These are phyloP conservation scores for Pentalonia nigronervosa DNA, from an alignment of 1,140 invertebrate species.

Conservation along the genomic window DNA sequence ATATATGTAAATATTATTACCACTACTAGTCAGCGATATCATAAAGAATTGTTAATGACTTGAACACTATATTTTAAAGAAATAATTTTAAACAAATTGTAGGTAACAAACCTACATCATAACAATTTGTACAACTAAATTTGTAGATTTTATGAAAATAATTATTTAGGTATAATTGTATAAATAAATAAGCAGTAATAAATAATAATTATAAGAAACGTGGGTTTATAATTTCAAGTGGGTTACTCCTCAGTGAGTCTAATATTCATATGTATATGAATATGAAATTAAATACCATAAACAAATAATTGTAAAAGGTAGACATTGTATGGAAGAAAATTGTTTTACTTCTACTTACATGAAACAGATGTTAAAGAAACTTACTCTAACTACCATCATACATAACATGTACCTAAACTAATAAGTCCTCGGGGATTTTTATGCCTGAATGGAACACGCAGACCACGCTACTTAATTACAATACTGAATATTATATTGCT, in stretches of 20 bases:
- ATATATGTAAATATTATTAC: background rate
- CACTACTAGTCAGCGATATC: background rate
- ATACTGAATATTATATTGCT: slow-evolving; percentile 10
- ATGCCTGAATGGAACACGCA: background rate
- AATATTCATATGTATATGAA: no score
- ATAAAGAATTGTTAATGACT: background rate
- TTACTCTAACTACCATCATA: background rate
- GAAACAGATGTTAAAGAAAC: background rate
- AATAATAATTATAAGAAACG: background rate
- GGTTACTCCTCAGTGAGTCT: no score
- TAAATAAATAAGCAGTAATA: background rate
- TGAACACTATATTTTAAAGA: background rate
- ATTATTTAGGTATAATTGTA: background rate
- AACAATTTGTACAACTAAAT: background rate
- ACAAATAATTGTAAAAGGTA: background rate
- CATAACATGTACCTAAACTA: slow-evolving; percentile 15
- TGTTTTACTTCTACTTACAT: background rate
- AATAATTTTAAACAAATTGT: background rate
- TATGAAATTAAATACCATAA: no score
- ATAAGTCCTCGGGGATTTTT: background rate
- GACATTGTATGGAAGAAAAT: background rate
- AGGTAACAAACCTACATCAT: background rate
- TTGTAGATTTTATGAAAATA: background rate
- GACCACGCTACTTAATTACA: background rate
- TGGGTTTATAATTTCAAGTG: background rate